Evolutionary conservation across 1,140 invertebrate species (phyloP).

Genomic region (Vollenhovia emeryi): DNA sequence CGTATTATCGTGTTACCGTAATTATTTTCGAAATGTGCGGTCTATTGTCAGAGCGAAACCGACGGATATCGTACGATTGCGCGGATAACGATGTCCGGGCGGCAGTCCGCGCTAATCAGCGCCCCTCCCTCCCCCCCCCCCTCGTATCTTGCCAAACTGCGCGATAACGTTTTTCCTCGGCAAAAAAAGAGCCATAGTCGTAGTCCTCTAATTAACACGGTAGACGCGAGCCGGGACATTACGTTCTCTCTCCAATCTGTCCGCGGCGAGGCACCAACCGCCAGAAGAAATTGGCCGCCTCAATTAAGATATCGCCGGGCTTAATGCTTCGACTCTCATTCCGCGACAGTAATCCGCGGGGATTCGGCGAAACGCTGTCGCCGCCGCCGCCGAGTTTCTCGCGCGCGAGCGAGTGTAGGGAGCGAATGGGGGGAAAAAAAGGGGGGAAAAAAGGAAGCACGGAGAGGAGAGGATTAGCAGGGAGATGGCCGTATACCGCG

Average conservation of each 20-base stretch:
- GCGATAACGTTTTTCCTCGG: background rate
- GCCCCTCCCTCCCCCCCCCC: no score
- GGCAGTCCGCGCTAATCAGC: conserved; percentile 24
- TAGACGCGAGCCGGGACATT: background rate
- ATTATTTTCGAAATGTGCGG: conserved; percentile 31
- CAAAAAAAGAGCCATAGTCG: background rate
- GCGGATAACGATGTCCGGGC: background rate
- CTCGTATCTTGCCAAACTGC: background rate
- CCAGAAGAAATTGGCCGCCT: background rate
- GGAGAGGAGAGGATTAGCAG: conserved; percentile 7
- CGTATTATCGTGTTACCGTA: conserved; percentile 18
- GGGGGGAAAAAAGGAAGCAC: background rate
- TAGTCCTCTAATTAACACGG: conserved; percentile 32
- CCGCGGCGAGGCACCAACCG: background rate
- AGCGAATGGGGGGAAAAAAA: background rate
- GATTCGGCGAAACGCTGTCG: background rate
- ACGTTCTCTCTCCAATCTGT: conserved; percentile 3
- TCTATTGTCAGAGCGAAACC: background rate
- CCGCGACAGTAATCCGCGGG: conserved; percentile 38
- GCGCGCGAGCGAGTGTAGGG: conserved; percentile 6
- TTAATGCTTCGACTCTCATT: conserved; percentile 57
- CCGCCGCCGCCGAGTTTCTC: background rate
- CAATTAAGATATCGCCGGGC: conserved; percentile 65
- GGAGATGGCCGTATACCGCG: conserved; percentile 1
- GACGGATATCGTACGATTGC: conserved; percentile 2